Evolutionary conservation across 2,797 vertebrate species (phyloP), one percentile per base, ranked within the genome.

Genomic region (Poeciliopsis infans): DNA sequence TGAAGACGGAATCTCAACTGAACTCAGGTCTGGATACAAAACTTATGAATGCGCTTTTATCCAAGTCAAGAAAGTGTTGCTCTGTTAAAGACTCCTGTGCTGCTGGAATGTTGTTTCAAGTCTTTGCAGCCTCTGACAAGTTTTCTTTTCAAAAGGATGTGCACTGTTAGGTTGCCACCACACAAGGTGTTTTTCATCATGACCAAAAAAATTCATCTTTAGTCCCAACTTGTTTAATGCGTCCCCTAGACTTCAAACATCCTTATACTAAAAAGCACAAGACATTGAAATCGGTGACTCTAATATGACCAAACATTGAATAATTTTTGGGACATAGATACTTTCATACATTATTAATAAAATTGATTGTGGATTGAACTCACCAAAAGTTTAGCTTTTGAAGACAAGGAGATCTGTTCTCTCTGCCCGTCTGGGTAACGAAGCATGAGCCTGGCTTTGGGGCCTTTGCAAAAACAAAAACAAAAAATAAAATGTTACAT

Each of bases 371-470:
- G 0, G 1, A 10, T 59, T 57, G 59, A 82, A 94, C 93, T 96
- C 88, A 99, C 98, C 96, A 99, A 94, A 79, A 99, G 96, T 88
- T 98, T 99, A 87, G 97, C 97, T 95, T 98, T 97, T 84, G 98
- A 97, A 18, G 98, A 98, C 92, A 99, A 93, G 83, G 97, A 96
- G 89, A 99, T 97, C 90, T 99, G 98, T 94, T 99, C 98, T 95
- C 97, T 97, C 93, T 97, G 97, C 72, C 98, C 98, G 93, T 99
- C 98, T 85, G 98, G 98, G 92, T 99, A 99, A 87, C 98, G 96
- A 71, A 99, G 96, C 98, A 99, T 99, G 90, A 99, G 93, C 83
- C 97, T 97, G 93, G 98, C 98, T 95, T 99, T 99, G 90, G 98
- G 98, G 96, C 98, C 98, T 99, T 72, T 57, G 49, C 20, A 3